Evolutionary conservation across 2,113 vertebrate genomes (phyloP).

Genomic region (Mormyrus lacerda): DNA sequence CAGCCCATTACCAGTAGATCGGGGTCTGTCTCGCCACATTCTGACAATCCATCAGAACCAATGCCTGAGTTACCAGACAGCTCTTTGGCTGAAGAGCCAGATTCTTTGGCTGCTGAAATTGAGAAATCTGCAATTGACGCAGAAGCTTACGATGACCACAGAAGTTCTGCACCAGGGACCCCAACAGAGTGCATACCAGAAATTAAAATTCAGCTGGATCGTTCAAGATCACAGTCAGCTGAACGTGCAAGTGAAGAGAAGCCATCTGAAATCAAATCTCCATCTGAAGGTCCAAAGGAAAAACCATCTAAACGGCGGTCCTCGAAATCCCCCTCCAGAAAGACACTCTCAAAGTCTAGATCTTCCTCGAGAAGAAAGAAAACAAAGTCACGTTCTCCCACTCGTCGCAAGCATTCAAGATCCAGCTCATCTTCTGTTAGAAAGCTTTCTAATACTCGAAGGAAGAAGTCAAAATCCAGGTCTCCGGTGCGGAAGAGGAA

Average conservation of each 20-base stretch:
- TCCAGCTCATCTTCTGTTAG: constrained; percentile 47
- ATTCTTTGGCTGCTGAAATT: not conserved
- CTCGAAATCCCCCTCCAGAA: constrained; percentile 42
- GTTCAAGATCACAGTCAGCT: not conserved
- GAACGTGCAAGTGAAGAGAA: constrained; percentile 24
- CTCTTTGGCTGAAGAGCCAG: constrained; percentile 21
- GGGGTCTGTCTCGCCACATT: constrained; percentile 47
- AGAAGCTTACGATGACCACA: not conserved
- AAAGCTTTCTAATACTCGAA: constrained; percentile 41
- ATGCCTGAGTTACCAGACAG: constrained; percentile 15
- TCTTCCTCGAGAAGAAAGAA: constrained; percentile 19
- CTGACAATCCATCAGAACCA: constrained; percentile 12
- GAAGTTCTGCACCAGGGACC: not conserved
- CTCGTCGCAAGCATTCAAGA: constrained; percentile 46
- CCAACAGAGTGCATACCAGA: constrained; percentile 31
- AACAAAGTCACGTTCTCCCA: constrained; percentile 39
- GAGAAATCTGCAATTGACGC: not conserved
- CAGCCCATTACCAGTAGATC: constrained; percentile 34
- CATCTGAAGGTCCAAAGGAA: constrained; percentile 12
- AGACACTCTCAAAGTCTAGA: constrained; percentile 44
- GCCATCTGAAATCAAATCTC: constrained; percentile 14
- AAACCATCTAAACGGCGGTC: constrained; percentile 30
- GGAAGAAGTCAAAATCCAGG: constrained; percentile 53
- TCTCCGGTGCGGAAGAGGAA: constrained; percentile 55
- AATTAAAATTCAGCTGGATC: not conserved